phyloP scores from a whole-genome alignment of 2,113 vertebrate species.

The Motacilla alba region DNA sequence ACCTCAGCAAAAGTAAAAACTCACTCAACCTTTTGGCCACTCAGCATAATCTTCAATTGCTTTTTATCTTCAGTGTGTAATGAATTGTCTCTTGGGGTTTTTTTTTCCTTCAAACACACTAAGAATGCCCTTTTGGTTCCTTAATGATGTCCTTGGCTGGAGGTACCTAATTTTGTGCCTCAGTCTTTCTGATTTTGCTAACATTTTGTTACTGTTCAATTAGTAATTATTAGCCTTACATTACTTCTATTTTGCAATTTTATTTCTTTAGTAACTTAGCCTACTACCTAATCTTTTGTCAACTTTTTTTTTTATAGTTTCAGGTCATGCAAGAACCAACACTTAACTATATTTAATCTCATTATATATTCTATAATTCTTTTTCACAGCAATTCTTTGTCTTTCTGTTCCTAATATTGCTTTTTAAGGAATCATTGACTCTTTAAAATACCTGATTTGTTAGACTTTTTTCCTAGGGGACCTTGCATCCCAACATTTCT shows the following conservation, averaged over 20 bases:
- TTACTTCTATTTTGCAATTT: not conserved
- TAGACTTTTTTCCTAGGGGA: not conserved
- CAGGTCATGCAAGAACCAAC: not conserved
- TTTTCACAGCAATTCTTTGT: not conserved
- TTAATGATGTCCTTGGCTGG: not conserved
- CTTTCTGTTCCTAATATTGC: not conserved
- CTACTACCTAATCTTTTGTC: not conserved
- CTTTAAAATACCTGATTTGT: not conserved
- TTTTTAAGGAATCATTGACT: not conserved
- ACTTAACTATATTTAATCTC: not conserved
- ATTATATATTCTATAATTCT: not conserved
- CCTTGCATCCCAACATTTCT: not conserved
- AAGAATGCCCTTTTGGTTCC: not conserved
- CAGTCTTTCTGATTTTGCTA: not conserved
- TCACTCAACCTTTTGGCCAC: not conserved
- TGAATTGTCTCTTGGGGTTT: rapidly evolving
- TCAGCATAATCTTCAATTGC: not conserved
- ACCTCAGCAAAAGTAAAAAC: not conserved
- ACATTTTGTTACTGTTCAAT: not conserved
- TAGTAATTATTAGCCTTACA: not conserved
- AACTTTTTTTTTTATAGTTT: not conserved
- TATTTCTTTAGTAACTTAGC: not conserved
- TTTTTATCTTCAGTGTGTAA: not conserved
- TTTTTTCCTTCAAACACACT: not conserved
- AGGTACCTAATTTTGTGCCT: not conserved